phyloP scores from a whole-genome alignment of 2,888 invertebrate genomes.

The Mesorhabditis sp. region DNA sequence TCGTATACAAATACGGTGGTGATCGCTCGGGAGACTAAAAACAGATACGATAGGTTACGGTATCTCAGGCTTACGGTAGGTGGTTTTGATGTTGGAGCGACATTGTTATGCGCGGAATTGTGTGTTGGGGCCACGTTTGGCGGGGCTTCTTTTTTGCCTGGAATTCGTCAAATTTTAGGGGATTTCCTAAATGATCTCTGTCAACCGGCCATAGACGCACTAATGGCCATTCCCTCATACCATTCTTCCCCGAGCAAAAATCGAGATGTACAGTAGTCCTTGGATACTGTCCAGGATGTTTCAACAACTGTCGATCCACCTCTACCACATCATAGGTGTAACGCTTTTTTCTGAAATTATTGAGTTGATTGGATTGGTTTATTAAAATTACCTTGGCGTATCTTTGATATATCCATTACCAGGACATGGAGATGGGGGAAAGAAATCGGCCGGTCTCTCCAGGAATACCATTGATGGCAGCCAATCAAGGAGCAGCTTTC shows the following conservation, averaged over 20 bases:
- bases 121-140: neutral
- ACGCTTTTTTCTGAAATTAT: neutral
- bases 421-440: neutral
- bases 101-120: neutral
- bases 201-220: neutral
- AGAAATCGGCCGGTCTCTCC: constrained; percentile 43
- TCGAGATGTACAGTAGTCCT: constrained; percentile 25
- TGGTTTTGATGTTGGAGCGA: neutral
- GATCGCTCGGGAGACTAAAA: no score
- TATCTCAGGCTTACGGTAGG: neutral
- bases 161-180: neutral
- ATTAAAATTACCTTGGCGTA: neutral
- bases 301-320: neutral
- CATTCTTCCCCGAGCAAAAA: constrained; percentile 21
- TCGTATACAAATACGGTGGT: no score
- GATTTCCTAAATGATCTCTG: neutral
- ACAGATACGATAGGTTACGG: neutral
- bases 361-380: neutral
- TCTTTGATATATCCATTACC: neutral
- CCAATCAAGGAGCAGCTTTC: constrained; percentile 46
- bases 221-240: neutral
- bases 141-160: constrained; percentile 1
- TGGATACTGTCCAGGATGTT: neutral
- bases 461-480: constrained; percentile 47
- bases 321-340: neutral